Base-by-base conservation (phyloP, 2,888 invertebrate genomes). In the Acanthosepion pharaonis region DNA sequence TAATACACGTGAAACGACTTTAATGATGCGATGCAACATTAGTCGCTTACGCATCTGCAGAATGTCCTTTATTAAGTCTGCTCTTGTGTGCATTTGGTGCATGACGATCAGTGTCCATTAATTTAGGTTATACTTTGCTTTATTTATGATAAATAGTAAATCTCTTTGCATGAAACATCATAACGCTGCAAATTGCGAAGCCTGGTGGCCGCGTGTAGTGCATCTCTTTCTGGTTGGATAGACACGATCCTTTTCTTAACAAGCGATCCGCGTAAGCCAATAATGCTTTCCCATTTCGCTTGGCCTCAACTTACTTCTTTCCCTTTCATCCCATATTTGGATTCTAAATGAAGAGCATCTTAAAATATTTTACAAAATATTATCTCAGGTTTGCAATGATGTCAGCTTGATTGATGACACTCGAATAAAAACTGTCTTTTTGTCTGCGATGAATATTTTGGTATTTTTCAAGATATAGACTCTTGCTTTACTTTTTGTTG, bases 381-480 rank as follows among this genome's bases (percentile, higher is more conserved):
- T 78, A 78, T 78, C 78, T 78, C n/a, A 78, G n/a, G 78, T 78
- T 78, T 78, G 78, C n/a, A 78, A 78, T 78, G 78, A 78, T 78
- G 78, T 9, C n/a, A 78, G n/a, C n/a, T n/a, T 78, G 78, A 78
- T 78, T 78, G 78, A 78, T 78, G 78, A n/a, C 78, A 11, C 11
- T 78, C 78, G n/a, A 78, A 78, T 78, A 78, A 78, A 78, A n/a
- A 78, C 1, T 78, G 5, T n/a, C 5, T 78, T 78, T 78, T 78
- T n/a, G 11, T 78, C 11, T 33, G 15, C n/a, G 78, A 78, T n/a
- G n/a, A 78, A 0, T n/a, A 33, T 78, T 78, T 11, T 78, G 9
- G 23, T 78, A 18, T n/a, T 78, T 78, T 78, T 78, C 11, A n/a
- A n/a, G 18, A 59, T 59, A 6, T 23, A 23, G 5, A 59, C 59